These are phyloP conservation scores for Chironex yamaguchii DNA, from an alignment of 30 jellyfish, hydroid and myxozoan genomes.

Conservation along the genomic window DNA sequence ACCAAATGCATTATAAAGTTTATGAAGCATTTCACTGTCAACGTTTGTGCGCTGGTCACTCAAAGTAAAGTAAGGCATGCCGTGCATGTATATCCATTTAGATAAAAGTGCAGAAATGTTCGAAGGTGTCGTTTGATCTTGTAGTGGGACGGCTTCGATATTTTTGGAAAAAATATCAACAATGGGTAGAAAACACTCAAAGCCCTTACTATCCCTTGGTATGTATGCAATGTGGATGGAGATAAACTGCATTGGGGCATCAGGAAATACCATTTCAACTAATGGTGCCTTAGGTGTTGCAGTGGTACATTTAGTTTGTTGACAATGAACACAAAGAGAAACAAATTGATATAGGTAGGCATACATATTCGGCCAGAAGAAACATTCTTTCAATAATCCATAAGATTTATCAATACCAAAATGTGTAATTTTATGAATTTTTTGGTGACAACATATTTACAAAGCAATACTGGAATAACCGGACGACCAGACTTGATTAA, in stretches of 20 bases:
- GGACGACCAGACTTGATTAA: conserved; percentile 65
- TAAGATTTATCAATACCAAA: conserved; percentile 26
- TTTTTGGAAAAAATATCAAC: conserved; percentile 60
- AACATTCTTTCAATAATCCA: conserved; percentile 27
- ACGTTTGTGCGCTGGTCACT: conserved; percentile 64
- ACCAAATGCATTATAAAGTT: conserved; percentile 30
- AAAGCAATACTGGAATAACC: conserved; percentile 46
- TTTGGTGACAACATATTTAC: conserved; percentile 10
- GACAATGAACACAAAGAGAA: conserved; percentile 10
- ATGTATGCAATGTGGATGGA: conserved; percentile 25
- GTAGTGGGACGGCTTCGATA: conserved; percentile 65
- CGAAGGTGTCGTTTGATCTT: conserved; percentile 65
- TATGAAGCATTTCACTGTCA: conserved; percentile 48
- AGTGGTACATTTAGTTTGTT: conserved; percentile 51
- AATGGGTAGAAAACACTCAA: conserved; percentile 13
- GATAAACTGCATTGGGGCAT: conserved; percentile 63
- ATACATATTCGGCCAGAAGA: conserved; percentile 61
- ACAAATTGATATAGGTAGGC: conserved; percentile 3
- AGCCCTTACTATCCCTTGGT: conserved; percentile 29
- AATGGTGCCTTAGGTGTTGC: conserved; percentile 60
- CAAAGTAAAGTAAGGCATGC: conserved; percentile 48
- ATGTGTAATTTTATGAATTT: conserved; percentile 12
- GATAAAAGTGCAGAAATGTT: conserved; percentile 38
- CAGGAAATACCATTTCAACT: conserved; percentile 48
- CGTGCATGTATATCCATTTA: conserved; percentile 66